Evolutionary conservation across 2,888 invertebrate species (phyloP), one percentile per base, ranked within the genome.

Genomic region (Cantharis rufa): DNA sequence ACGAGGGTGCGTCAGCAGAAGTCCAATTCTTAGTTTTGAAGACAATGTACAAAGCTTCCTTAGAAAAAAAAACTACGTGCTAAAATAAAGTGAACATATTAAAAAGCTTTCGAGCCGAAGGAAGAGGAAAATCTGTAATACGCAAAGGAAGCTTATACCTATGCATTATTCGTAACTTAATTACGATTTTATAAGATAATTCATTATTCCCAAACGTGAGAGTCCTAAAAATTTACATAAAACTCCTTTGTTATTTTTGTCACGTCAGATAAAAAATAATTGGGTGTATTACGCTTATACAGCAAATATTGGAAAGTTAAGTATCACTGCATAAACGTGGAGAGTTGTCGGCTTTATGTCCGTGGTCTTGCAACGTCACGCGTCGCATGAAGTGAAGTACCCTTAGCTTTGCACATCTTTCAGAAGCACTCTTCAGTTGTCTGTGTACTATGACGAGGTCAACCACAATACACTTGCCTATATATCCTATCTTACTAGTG

Each of bases 361-460:
- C 82, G 82, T 82, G 84, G 83, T 84, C 84, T 84, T 85, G 85
- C 84, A 81, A 81, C 83, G 85, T 84, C 85, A 85, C 85, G 85
- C 84, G 83, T 84, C 82, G 83, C 82, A 83, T 82, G 81, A 83
- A 81, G 81, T 84, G 83, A 80, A 86, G 86, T 80, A 84, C 80
- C 79, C 84, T 85, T 83, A 82, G 82, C 83, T 83, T 83, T 83
- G 83, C 84, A 83, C 84, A 83, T 84, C 84, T 83, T 82, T 80
- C 62, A 78, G 72, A 78, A 84, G 84, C 77, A 82, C 84, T 80
- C 85, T 85, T 82, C 82, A 85, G 80, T 82, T 81, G 84, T 83
- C 84, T 83, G 80, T 77, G 79, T 79, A 75, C 78, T 82, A 81
- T 82, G 82, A 82, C 82, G 83, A 84, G 84, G 84, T 83, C 83